These are phyloP conservation scores for Venturia canescens DNA, from an alignment of 1,140 invertebrate genomes.

Conservation along the genomic window DNA sequence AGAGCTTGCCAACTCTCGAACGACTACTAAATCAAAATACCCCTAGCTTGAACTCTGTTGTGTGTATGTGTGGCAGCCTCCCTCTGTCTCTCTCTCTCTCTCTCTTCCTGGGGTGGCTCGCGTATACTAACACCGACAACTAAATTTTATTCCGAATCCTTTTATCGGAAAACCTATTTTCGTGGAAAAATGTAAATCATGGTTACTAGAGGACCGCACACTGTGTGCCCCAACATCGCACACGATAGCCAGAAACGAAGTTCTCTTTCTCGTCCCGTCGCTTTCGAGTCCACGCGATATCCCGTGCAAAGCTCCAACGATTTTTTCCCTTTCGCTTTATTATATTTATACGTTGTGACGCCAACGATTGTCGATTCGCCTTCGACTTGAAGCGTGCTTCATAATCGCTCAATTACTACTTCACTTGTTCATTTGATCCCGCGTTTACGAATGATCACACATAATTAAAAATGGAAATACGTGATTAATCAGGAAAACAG, in stretches of 20 bases:
- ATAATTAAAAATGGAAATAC: no score
- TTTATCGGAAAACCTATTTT: slow-evolving; percentile 72
- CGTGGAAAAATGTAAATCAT: slow-evolving; percentile 69
- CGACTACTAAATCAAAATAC: slow-evolving; percentile 74
- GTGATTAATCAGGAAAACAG: no score
- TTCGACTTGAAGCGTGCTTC: no score
- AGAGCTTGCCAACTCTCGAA: slow-evolving; percentile 73
- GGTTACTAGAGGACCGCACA: slow-evolving; percentile 55
- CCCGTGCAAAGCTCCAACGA: background rate
- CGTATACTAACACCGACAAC: slow-evolving; percentile 50
- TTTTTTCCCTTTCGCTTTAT: slow-evolving; percentile 12
- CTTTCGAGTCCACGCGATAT: background rate
- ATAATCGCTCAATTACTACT: no score
- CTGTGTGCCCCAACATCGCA: background rate
- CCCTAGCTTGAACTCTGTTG: slow-evolving; percentile 20
- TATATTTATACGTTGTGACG: background rate
- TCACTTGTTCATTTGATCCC: no score
- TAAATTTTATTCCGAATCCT: slow-evolving; percentile 72
- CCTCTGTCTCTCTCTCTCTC: background rate
- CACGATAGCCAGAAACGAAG: slow-evolving; percentile 36
- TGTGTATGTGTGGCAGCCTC: background rate
- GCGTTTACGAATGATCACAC: no score
- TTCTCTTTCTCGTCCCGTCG: background rate
- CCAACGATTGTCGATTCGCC: background rate
- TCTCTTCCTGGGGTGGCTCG: background rate